Base-by-base conservation (phyloP, 2,888 invertebrate genomes). In the Cantharis nigra region DNA sequence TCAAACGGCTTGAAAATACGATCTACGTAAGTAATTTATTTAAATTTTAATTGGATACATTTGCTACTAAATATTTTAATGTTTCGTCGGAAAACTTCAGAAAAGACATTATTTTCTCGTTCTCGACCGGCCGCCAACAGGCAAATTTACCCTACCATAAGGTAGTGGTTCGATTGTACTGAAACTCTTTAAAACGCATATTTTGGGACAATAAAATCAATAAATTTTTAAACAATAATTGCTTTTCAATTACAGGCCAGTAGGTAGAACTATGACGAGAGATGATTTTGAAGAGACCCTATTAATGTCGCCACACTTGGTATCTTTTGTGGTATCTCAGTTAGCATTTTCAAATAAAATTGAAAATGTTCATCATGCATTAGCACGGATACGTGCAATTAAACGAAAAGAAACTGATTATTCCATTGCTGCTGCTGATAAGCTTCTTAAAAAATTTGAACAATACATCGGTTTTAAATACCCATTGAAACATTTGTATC, bases 401-500 rank as follows among this genome's bases (percentile, higher is more conserved):
- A 2, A 2, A n/a, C n/a, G 7, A n/a, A 5, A 9, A 13, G 7
- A 49, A 7, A 2, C n/a, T n/a, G n/a, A n/a, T 7, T 49, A 49
- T 49, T 49, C n/a, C 7, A 5, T 49, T 49, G 90, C 0, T 20
- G 20, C 18, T 13, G 49, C n/a, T 2, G 5, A n/a, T 49, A 49
- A 5, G 5, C n/a, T 49, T 49, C 49, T n/a, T 2, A 49, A n/a
- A 4, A n/a, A n/a, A 49, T 49, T 49, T 49, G n/a, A 49, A 5
- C 0, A 49, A 9, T 49, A 49, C 9, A 0, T 49, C 5, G 7
- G 2, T 7, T 0, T n/a, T 2, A 2, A 49, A 1, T 49, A 49
- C n/a, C 49, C 49, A 49, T 49, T 49, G 7, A n/a, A 49, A 9
- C 7, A n/a, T 5, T 49, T 49, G 9, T n/a, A 49, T 2, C 49